Conservation (phyloP, 2,888 invertebrate genomes). For the Apodemia hepburni region DNA sequence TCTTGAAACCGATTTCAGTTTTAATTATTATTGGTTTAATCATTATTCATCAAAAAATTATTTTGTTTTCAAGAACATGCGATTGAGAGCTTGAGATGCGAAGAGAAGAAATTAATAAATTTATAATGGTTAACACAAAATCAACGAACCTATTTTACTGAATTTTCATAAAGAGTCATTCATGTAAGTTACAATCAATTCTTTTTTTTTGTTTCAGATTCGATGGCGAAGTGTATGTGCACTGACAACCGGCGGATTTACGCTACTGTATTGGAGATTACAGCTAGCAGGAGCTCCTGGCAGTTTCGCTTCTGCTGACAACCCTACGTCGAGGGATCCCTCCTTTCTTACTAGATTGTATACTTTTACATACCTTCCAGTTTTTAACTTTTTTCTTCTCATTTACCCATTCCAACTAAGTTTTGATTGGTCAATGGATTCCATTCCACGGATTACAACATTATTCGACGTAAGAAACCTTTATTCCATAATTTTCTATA, state of each 20-base stretch:
- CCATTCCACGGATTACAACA: slow-evolving; percentile 91
- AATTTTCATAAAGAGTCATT: not conserved
- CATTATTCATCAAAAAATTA: no score
- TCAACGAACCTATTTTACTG: no score
- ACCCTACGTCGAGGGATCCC: slow-evolving; percentile 95
- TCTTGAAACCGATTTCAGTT: no score
- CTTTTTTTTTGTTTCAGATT: slow-evolving; percentile 79
- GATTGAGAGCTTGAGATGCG: no score
- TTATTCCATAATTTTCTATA: slow-evolving; percentile 88
- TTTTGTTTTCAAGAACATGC: no score
- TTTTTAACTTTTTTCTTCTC: slow-evolving; percentile 93
- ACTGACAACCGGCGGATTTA: slow-evolving; percentile 83
- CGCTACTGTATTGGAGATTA: slow-evolving; percentile 87
- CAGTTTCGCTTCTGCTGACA: slow-evolving; percentile 96
- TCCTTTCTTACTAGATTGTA: slow-evolving; percentile 89
- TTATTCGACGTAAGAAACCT: slow-evolving; percentile 90
- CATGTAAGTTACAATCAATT: slow-evolving; percentile 23
- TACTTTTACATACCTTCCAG: slow-evolving; percentile 95
- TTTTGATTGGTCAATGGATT: slow-evolving; percentile 99
- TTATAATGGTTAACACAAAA: no score
- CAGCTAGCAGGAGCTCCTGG: slow-evolving; percentile 88
- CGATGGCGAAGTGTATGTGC: slow-evolving; percentile 86
- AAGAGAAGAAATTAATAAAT: no score
- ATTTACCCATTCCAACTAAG: slow-evolving; percentile 93
- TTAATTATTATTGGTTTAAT: no score